Percentiles rank a stretch among this genome's conserved stretches.
Evolutionary conservation across 2,797 vertebrate genomes (phyloP).

Genomic region (Molothrus ater): DNA sequence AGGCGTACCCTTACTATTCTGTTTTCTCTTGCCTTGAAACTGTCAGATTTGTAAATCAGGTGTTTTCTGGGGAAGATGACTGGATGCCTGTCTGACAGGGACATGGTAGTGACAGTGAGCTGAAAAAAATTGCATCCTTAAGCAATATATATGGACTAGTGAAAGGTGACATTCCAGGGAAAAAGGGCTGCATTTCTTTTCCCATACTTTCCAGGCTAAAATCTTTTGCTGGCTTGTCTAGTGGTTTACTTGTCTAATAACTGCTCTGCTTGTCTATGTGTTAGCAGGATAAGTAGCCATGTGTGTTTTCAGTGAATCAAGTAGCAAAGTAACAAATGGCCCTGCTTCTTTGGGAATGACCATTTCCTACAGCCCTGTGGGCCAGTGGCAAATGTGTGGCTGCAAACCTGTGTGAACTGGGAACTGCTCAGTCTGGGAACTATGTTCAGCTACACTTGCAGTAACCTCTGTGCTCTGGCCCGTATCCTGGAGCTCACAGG

Average conservation of each 20-base stretch:
- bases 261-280: not conserved
- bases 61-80: slow-evolving; percentile 59
- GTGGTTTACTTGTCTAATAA: not conserved
- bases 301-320: not conserved
- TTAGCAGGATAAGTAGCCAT: not conserved
- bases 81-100: slow-evolving; percentile 39
- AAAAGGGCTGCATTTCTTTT: slow-evolving; percentile 34
- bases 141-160: slow-evolving; percentile 34
- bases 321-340: no score
- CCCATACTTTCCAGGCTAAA: slow-evolving; percentile 26
- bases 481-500: not conserved
- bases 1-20: slow-evolving; percentile 18
- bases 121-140: slow-evolving; percentile 14
- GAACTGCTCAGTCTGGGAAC: not conserved
- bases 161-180: slow-evolving; percentile 38
- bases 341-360: not conserved
- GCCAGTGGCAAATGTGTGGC: accelerated
- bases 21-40: slow-evolving; percentile 5
- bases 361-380: accelerated
- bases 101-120: slow-evolving; percentile 16
- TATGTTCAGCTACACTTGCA: not conserved
- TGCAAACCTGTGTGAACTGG: no score
- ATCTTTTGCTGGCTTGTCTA: slow-evolving; percentile 27
- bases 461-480: not conserved
- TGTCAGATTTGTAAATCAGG: slow-evolving; percentile 49